phyloP scores from a whole-genome alignment of 2,888 invertebrate genomes.

The Oasisia sp. region DNA sequence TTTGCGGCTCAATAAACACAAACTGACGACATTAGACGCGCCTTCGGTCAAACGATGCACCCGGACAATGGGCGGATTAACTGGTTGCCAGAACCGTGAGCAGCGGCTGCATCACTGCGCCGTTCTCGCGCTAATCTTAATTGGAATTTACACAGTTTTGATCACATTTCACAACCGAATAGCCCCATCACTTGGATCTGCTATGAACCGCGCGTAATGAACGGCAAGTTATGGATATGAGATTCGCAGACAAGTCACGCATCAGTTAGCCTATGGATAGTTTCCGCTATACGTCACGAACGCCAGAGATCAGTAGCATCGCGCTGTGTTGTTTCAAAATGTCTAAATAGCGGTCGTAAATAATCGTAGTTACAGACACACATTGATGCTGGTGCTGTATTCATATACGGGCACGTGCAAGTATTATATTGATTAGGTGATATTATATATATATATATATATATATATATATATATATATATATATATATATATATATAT shows the following conservation, averaged over 20 bases:
- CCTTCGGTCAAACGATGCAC: neutral
- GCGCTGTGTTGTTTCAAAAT: neutral
- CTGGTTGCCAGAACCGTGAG: slow-evolving; percentile 3
- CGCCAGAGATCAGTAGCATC: neutral
- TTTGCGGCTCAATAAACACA: neutral
- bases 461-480: slow-evolving; percentile 11
- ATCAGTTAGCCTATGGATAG: neutral
- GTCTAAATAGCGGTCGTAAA: neutral
- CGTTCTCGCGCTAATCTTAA: slow-evolving; percentile 17
- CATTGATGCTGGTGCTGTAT: too few relatives aligned
- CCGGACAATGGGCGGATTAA: slow-evolving; percentile 6
- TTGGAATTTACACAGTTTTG: slow-evolving; percentile 13
- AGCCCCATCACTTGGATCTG: neutral
- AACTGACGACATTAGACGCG: neutral
- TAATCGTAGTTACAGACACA: neutral
- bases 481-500: neutral
- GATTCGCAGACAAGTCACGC: neutral
- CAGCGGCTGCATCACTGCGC: slow-evolving; percentile 17
- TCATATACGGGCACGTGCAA: too few relatives aligned
- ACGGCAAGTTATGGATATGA: slow-evolving; percentile 1
- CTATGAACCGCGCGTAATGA: slow-evolving; percentile 2
- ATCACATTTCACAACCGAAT: slow-evolving; percentile 17
- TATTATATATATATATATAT: neutral
- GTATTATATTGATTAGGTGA: neutral
- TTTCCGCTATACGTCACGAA: neutral